These are phyloP conservation scores for Sebastes flavidus DNA, from an alignment of 2,797 vertebrate species.

Conservation along the genomic window DNA sequence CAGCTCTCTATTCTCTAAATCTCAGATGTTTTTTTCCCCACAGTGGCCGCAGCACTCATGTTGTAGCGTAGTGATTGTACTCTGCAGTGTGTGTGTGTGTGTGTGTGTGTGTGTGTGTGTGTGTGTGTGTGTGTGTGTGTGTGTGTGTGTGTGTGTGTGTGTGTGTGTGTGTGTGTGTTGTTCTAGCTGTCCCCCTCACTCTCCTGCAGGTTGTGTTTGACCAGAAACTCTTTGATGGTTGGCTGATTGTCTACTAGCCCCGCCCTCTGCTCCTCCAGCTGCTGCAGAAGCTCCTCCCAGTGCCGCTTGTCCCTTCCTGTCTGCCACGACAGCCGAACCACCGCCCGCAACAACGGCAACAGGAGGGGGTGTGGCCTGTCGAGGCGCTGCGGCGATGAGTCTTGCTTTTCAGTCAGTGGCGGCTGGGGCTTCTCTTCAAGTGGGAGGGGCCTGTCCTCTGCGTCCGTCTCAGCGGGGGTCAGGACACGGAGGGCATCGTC, in stretches of 20 bases:
- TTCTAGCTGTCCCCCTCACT: slow-evolving; percentile 40
- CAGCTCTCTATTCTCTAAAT: neutral
- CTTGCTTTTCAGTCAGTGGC: slow-evolving; percentile 24
- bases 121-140: neutral
- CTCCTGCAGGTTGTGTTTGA: slow-evolving; percentile 87
- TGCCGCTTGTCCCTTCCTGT: slow-evolving; percentile 90
- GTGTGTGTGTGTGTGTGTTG: neutral
- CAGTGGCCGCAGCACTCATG: neutral
- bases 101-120: neutral
- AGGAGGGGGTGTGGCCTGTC: slow-evolving; percentile 82
- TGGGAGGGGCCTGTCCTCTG: slow-evolving; percentile 11
- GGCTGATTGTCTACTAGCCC: slow-evolving; percentile 82
- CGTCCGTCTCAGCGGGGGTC: slow-evolving; percentile 36
- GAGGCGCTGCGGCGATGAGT: neutral
- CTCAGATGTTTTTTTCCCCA: neutral
- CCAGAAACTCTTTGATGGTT: slow-evolving; percentile 88
- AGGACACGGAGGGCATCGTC: slow-evolving; percentile 87
- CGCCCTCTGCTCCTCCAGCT: slow-evolving; percentile 81
- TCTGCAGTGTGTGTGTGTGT: neutral
- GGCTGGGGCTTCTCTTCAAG: neutral
- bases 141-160: slow-evolving; percentile 1
- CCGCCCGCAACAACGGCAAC: slow-evolving; percentile 86
- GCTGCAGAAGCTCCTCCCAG: slow-evolving; percentile 87
- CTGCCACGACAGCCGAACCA: slow-evolving; percentile 91
- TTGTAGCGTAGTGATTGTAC: neutral